Base-by-base conservation (phyloP, 2,113 vertebrate genomes). In the Lepus americanus region DNA sequence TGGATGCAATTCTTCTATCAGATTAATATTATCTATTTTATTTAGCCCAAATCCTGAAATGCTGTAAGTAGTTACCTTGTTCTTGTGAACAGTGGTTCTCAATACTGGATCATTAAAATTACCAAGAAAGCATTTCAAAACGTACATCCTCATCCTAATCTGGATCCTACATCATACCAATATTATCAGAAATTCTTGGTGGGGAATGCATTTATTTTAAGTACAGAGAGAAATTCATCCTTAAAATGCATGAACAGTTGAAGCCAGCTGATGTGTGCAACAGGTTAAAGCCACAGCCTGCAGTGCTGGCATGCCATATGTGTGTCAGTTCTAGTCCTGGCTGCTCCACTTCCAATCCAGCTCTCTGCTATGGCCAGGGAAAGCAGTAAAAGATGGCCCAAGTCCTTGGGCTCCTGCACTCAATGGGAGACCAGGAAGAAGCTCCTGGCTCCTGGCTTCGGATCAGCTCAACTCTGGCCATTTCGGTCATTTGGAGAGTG, bases 191-290 rank as follows among this genome's bases (percentile, higher is more conserved):
- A 36, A 44, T 73, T 36, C 77, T 70, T 87, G 63, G 22, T 39
- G 9, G 63, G 5, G 36, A 19, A 94, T 69, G 14, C 16, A 69
- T 44, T 90, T 87, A 76, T 63, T 69, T 84, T 87, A 96, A 90
- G 17, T 36, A 53, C 17, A 87, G 55, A 14, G 74, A 81, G 63
- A 96, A 92, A 82, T 78, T 70, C 19, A 61, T 89, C 77, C n/a
- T 89, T 91, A 89, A 86, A 87, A 78, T 73, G 8, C 8, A 44
- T 44, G 44, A 44, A 44, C 44, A 44, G 44, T 44, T 44, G 44
- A 7, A 44, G 44, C 44, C 6, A 7, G 44, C 6, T n/a, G n/a
- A n/a, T 44, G 44, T 44, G 44, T 8, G 7, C 44, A 44, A 7
- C 44, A 7, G 6, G 44, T 44, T 44, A 44, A 44, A 44, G 44